Conservation (phyloP, 2,113 vertebrate species). For the Lota lota region DNA sequence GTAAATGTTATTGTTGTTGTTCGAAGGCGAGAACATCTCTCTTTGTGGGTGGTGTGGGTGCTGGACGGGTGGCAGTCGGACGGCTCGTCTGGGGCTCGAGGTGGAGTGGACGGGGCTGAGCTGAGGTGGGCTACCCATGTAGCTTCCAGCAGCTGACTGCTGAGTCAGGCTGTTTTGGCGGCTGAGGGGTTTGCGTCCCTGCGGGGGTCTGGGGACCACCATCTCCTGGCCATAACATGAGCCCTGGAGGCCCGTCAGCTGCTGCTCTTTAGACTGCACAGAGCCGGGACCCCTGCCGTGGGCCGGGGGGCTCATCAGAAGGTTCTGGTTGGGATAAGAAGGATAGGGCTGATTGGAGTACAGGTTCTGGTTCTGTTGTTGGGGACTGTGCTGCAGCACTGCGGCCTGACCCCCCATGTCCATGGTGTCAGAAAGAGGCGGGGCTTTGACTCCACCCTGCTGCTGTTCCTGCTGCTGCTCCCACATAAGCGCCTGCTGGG, state of each 20-base stretch:
- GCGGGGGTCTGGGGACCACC: conserved; percentile 77
- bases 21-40: conserved; percentile 61
- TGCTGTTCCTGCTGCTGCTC: conserved; percentile 76
- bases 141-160: conserved; percentile 65
- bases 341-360: conserved; percentile 61
- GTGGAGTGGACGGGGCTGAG: conserved; percentile 70
- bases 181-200: conserved; percentile 70
- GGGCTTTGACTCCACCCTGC: conserved; percentile 51
- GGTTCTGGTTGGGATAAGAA: conserved; percentile 71
- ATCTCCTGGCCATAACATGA: conserved; percentile 76
- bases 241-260: conserved; percentile 60
- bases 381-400: conserved; percentile 72
- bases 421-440: conserved; percentile 55
- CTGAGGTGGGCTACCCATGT: conserved; percentile 67
- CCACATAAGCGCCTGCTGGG: conserved; percentile 94
- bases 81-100: conserved; percentile 53
- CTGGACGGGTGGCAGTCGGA: conserved; percentile 72
- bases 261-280: conserved; percentile 69
- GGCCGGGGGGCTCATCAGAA: conserved; percentile 61
- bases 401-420: conserved; percentile 67
- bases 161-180: conserved; percentile 73
- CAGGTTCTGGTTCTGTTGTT: conserved; percentile 68
- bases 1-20: conserved; percentile 64
- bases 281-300: conserved; percentile 51
- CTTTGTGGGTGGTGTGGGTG: conserved; percentile 61